Evolutionary conservation across 1,140 invertebrate genomes (phyloP).

Genomic region (Drosophila pectinifera): DNA sequence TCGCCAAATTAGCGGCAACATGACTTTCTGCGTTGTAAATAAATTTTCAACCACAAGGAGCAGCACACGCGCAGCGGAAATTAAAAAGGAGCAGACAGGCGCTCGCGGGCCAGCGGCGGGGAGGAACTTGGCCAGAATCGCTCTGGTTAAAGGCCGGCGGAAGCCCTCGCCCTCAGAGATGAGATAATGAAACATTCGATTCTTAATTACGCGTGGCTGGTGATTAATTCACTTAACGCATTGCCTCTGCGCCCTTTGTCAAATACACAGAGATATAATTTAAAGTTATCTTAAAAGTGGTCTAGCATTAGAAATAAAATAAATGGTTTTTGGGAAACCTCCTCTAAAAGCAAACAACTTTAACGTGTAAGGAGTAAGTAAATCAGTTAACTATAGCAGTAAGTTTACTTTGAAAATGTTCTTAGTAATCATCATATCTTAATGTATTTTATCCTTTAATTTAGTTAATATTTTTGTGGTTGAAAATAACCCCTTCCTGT

Average conservation of each 20-base stretch:
- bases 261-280: constrained; percentile 1
- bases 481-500: not conserved
- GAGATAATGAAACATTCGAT: constrained; percentile 52
- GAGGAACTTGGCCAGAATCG: constrained; percentile 11
- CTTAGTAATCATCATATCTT: too few species aligned
- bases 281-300: not conserved
- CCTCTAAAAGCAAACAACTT: not conserved
- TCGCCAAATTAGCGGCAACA: constrained; percentile 65
- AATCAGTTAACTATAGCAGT: too few species aligned
- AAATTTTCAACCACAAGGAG: constrained; percentile 46
- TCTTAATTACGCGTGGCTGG: constrained; percentile 40
- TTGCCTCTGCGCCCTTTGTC: not conserved
- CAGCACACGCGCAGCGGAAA: constrained; percentile 56
- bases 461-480: not conserved
- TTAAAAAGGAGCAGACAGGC: constrained; percentile 46
- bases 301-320: too few species aligned
- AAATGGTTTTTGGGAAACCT: too few species aligned
- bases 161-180: not conserved
- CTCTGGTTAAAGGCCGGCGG: constrained; percentile 3
- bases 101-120: constrained; percentile 4
- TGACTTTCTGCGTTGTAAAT: constrained; percentile 64
- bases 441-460: too few species aligned
- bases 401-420: too few species aligned
- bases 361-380: too few species aligned
- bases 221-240: constrained; percentile 46